Base-by-base conservation (phyloP, 2,113 vertebrate species). In the Colistium nudipinnis region DNA sequence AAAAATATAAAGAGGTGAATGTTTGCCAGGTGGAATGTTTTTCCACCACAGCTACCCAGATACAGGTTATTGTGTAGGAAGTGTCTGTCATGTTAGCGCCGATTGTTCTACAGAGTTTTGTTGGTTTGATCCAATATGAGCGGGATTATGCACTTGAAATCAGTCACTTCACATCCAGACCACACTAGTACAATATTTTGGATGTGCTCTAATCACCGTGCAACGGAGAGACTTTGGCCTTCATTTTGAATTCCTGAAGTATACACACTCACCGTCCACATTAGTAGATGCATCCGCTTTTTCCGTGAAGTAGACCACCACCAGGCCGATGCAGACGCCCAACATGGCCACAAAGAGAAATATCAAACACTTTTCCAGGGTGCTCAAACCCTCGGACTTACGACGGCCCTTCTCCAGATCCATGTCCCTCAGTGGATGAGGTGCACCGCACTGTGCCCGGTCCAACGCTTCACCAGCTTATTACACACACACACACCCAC, bases 331-430 rank as follows among this genome's bases (percentile, higher is more conserved):
- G 84, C 86, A 90, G 47, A 47, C 35, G 3, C 56, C 72, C 0
- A 90, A 88, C 76, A 94, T 73, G 20, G 74, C 70, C 70, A 93
- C 47, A 13, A 94, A 92, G 8, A 94, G 85, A 44, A 91, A 47
- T 36, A 93, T 88, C 69, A 94, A 71, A 30, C 35, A 47, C 17
- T 73, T 91, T 74, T 94, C 92, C 76, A 93, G 59, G 56, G 76
- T 80, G 51, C 74, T 89, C n/a, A 87, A 22, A n/a, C 67, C 57
- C 67, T 8, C 80, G 35, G 70, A 78, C 13, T 10, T 7, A 19
- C 27, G 10, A 7, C 52, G 24, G 13, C 31, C 63, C 57, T 74
- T 72, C 75, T 71, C 57, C 60, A 53, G 4, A 51, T 82, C 89
- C 85, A 85, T 80, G 62, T 30, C 59, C 22, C 10, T 62, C 54